Evolutionary conservation across 2,797 vertebrate genomes (phyloP).

Genomic region (Selene dorsalis): DNA sequence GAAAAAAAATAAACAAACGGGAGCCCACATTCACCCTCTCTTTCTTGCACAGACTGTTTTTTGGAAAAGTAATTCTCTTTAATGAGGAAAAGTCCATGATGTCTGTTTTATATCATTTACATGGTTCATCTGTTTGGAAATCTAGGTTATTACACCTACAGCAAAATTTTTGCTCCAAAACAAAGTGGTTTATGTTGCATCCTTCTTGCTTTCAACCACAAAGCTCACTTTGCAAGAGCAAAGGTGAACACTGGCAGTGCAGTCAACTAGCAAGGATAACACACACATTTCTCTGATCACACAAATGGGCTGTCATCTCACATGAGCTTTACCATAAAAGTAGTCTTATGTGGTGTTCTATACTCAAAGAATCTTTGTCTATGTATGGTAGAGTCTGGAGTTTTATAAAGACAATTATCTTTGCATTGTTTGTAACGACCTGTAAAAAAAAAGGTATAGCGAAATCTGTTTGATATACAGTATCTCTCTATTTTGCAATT

Average conservation of each 20-base stretch:
- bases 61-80: conserved; percentile 1
- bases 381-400: conserved; percentile 90
- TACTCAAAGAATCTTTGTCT: conserved; percentile 91
- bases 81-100: not conserved
- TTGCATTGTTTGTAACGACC: conserved; percentile 95
- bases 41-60: conserved; percentile 26
- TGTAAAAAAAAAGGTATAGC: conserved; percentile 82
- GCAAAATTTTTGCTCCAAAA: conserved; percentile 12
- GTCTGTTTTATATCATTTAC: conserved; percentile 4
- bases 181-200: conserved; percentile 21
- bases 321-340: conserved; percentile 86
- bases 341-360: conserved; percentile 82
- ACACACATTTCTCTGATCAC: conserved; percentile 72
- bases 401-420: conserved; percentile 96
- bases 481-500: conserved; percentile 93
- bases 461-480: conserved; percentile 93
- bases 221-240: conserved; percentile 34
- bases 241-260: conserved; percentile 15
- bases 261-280: conserved; percentile 5
- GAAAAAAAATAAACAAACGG: not conserved
- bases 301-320: conserved; percentile 78
- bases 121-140: conserved; percentile 8
- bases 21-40: not conserved
- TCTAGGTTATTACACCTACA: conserved; percentile 46
- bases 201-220: conserved; percentile 46